Percentiles rank a stretch among this genome's conserved stretches.
phyloP scores from a whole-genome alignment of 92 coral and sea anemone species.

The Heliopora coerulea region DNA sequence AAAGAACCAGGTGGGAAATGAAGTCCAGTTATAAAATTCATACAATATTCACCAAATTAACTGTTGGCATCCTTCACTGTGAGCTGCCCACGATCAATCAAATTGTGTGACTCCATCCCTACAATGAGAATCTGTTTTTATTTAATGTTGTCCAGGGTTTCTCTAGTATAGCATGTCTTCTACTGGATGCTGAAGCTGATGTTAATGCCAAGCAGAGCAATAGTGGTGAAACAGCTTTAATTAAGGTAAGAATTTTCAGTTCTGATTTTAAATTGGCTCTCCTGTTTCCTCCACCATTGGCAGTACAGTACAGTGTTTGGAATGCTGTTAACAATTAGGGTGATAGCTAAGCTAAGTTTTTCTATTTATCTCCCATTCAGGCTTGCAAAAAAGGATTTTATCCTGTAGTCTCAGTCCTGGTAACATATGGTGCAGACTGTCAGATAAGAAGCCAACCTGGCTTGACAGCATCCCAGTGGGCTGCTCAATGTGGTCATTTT shows the following conservation, averaged over 20 bases:
- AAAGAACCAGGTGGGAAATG: too few relatives aligned
- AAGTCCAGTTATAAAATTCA: too few relatives aligned
- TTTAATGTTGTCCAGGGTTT: constrained; percentile 56
- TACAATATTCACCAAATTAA: too few relatives aligned
- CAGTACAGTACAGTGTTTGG: too few relatives aligned
- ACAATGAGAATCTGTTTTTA: too few relatives aligned
- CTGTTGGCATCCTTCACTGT: too few relatives aligned
- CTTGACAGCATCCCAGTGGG: constrained; percentile 72
- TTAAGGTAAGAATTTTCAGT: constrained; percentile 71
- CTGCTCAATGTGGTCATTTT: constrained; percentile 59
- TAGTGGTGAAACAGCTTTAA: constrained; percentile 89
- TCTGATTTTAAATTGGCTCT: too few relatives aligned
- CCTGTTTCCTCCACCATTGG: too few relatives aligned
- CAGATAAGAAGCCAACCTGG: constrained; percentile 69
- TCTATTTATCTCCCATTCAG: constrained; percentile 51
- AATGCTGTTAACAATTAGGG: too few relatives aligned
- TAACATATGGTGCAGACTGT: constrained; percentile 77
- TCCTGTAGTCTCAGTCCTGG: constrained; percentile 64
- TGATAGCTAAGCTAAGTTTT: too few relatives aligned
- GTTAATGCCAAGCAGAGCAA: constrained; percentile 67
- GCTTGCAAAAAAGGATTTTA: constrained; percentile 83
- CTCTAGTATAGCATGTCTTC: constrained; percentile 65
- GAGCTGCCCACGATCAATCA: too few relatives aligned
- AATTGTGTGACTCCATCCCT: too few relatives aligned
- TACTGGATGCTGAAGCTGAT: constrained; percentile 71